Percentiles rank a stretch among this genome's conserved stretches.
Conservation (phyloP, 2,113 vertebrate genomes). For the Regulus satrapa region DNA sequence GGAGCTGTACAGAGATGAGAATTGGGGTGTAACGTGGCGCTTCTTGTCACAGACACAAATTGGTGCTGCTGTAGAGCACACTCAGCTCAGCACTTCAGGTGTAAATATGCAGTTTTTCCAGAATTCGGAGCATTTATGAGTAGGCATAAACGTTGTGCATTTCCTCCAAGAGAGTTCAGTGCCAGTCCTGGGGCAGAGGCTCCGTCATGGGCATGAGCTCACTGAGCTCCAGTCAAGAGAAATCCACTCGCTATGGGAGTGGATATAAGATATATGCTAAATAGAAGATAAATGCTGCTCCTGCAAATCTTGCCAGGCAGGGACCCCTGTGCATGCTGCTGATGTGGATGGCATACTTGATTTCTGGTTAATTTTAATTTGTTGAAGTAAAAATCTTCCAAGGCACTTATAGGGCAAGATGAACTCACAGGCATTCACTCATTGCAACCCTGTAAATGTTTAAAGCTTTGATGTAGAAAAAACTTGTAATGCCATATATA, state of each 20-base stretch:
- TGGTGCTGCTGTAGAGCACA: not conserved
- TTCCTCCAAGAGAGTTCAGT: not conserved
- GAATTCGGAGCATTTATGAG: not conserved
- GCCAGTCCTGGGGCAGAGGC: not conserved
- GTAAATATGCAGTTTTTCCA: not conserved
- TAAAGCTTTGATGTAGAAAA: not conserved
- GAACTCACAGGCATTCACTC: not conserved
- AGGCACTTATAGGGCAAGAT: not conserved
- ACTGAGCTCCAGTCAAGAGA: no score
- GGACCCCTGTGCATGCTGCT: fast-evolving
- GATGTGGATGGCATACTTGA: not conserved
- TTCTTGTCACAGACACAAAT: not conserved
- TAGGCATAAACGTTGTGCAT: not conserved
- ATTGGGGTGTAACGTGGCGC: fast-evolving
- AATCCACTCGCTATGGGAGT: no score
- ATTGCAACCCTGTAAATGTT: not conserved
- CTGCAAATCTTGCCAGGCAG: not conserved
- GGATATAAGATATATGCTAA: no score
- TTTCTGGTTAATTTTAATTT: not conserved
- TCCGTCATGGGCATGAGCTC: no score
- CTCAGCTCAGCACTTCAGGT: not conserved
- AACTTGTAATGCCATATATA: not conserved
- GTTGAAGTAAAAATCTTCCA: not conserved
- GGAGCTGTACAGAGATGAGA: not conserved
- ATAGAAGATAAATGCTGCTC: no score